Evolutionary conservation across 1,140 invertebrate species (phyloP).

Genomic region (Octopus sinensis): DNA sequence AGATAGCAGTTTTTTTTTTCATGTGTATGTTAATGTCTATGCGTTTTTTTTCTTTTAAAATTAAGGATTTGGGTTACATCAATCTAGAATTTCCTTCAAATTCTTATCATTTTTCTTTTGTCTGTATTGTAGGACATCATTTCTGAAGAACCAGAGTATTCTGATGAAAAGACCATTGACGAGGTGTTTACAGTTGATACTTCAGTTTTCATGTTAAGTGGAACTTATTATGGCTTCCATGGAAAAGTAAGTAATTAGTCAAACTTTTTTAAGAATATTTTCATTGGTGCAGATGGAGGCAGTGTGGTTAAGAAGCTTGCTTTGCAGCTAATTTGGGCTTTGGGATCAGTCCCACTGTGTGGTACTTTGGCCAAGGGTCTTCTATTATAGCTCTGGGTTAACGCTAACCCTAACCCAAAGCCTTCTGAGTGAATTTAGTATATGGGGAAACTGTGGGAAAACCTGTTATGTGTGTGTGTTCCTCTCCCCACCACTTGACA

Average conservation of each 20-base stretch:
- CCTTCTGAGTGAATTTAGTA: no score
- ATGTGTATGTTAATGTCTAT: not conserved
- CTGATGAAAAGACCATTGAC: conserved; percentile 62
- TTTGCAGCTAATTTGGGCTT: no score
- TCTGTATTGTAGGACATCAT: conserved; percentile 60
- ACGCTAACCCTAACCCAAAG: no score
- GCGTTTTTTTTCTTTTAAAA: not conserved
- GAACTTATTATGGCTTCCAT: conserved; percentile 75
- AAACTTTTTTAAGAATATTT: not conserved
- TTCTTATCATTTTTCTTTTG: not conserved
- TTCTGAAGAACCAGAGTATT: conserved; percentile 56
- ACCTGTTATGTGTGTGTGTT: no score
- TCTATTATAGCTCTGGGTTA: no score
- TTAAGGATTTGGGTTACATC: not conserved
- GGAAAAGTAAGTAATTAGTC: conserved; percentile 64
- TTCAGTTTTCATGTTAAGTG: conserved; percentile 73
- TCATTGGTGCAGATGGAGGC: no score
- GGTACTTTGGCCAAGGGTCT: no score
- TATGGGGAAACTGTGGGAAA: no score
- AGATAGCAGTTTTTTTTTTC: not conserved
- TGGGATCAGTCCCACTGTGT: no score
- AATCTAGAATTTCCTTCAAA: not conserved
- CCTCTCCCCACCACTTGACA: no score
- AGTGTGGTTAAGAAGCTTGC: no score
- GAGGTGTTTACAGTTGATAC: conserved; percentile 71